Evolutionary conservation across 2,888 invertebrate genomes (phyloP).

Genomic region (Hirtodrosophila cameraria): DNA sequence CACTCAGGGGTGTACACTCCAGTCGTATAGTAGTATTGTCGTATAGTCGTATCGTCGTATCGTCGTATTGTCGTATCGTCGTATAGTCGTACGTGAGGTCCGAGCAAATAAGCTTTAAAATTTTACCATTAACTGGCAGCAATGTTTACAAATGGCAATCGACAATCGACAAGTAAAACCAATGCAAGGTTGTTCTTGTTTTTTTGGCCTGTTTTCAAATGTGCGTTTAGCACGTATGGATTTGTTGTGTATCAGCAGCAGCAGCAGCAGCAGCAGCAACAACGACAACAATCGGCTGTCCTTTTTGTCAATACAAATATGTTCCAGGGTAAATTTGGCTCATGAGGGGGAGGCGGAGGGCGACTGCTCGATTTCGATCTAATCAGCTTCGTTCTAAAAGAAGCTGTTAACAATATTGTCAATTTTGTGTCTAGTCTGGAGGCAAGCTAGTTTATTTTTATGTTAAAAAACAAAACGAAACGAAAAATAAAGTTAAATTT

Average conservation of each 20-base stretch:
- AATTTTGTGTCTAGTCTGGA: slow-evolving; percentile 46
- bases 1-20: slow-evolving; percentile 6
- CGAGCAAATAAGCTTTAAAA: slow-evolving; percentile 66
- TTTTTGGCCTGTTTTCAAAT: slow-evolving; percentile 34
- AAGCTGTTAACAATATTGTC: slow-evolving; percentile 77
- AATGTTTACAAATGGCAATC: slow-evolving; percentile 59
- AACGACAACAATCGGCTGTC: slow-evolving; percentile 30
- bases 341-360: not conserved
- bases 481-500: slow-evolving; percentile 69
- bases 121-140: slow-evolving; percentile 59
- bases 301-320: not conserved
- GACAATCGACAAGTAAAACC: slow-evolving; percentile 35
- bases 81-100: slow-evolving; percentile 33
- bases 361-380: slow-evolving; percentile 54
- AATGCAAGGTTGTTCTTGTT: slow-evolving; percentile 34
- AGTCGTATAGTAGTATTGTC: too few relatives aligned
- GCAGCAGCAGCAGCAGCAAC: slow-evolving; percentile 1
- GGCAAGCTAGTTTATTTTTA: slow-evolving; percentile 67
- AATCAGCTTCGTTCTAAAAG: slow-evolving; percentile 66
- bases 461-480: too few relatives aligned
- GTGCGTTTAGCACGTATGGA: slow-evolving; percentile 57
- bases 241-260: slow-evolving; percentile 29
- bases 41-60: too few relatives aligned
- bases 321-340: too few relatives aligned
- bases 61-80: too few relatives aligned